Base-by-base conservation (phyloP, 2,888 invertebrate species). In the Athalia circularis region DNA sequence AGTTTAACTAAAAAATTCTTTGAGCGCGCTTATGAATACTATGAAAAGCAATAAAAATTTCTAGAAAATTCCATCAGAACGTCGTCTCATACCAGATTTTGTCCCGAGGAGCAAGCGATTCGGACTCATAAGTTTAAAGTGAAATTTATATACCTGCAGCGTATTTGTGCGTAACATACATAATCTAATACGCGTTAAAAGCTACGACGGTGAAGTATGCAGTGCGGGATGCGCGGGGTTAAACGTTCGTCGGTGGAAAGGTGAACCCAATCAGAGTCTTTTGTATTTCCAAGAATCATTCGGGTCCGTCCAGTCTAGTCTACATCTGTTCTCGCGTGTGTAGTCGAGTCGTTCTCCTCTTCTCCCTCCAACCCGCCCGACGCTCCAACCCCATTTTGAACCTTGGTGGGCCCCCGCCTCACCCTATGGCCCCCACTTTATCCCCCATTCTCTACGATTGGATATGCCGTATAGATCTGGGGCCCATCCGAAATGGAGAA, bases 251-350 rank as follows among this genome's bases (percentile, higher is more conserved):
- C 80, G 80, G 81, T 80, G 80, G 81, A 83, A 83, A 79, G 81
- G 83, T 81, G 82, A 81, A 81, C 81, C 83, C 83, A 83, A 83
- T 83, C 83, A 83, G 82, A 81, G 82, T 79, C 83, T 80, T 83
- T 83, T 83, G 83, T 83, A 80, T 81, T 83, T 83, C 82, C 82
- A 79, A 82, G 83, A 83, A 83, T 81, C 82, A 57, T 75, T 75
- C 75, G 75, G 54, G 75, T 75, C 75, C 64, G 75, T 70, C 80
- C 79, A 76, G 80, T 80, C 79, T 76, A 79, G 62, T 79, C 79
- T 79, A 79, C 79, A 79, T 79, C 79, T 79, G 79, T 76, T 81
- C 81, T 79, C 77, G 70, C 72, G 72, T 64, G 62, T 52, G 78
- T 65, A 62, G 72, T 48, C 65, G 13, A 8, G n/a, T 48, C 54